phyloP scores from a whole-genome alignment of 2,888 invertebrate genomes.

The Apamea sordens region DNA sequence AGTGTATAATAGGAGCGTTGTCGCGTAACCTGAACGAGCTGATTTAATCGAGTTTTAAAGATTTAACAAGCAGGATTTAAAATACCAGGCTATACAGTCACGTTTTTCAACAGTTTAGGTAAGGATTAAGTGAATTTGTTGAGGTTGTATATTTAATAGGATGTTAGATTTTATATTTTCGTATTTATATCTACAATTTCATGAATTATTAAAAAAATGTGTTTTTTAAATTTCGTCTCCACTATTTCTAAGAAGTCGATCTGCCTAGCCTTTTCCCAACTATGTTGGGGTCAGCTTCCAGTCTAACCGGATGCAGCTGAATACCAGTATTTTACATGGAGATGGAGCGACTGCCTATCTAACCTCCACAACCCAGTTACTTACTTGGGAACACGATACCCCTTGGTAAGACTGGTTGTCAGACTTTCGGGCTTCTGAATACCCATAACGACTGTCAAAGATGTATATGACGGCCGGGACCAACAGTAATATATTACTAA shows the following conservation, averaged over 20 bases:
- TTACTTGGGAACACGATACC: not conserved
- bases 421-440: not conserved
- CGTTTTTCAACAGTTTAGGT: not conserved
- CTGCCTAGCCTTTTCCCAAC: not conserved
- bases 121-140: not conserved
- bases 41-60: constrained; percentile 14
- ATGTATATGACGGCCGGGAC: not conserved
- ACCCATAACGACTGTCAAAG: not conserved
- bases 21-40: constrained; percentile 33
- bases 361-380: too few relatives aligned
- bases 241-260: not conserved
- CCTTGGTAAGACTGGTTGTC: not conserved
- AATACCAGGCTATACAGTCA: not conserved
- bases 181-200: not conserved
- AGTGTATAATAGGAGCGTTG: constrained; percentile 25
- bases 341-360: too few relatives aligned
- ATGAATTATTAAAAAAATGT: not conserved
- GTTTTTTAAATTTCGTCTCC: not conserved
- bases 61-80: constrained; percentile 3
- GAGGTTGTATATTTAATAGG: not conserved
- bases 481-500: not conserved
- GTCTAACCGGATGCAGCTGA: not conserved
- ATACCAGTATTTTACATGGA: not conserved
- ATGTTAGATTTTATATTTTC: not conserved
- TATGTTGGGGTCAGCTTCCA: not conserved